A percentile compares a stretch with the other conserved stretches of the same genome.
These are phyloP conservation scores for Idaea biselata DNA, from an alignment of 2,888 invertebrate species.

Conservation along the genomic window DNA sequence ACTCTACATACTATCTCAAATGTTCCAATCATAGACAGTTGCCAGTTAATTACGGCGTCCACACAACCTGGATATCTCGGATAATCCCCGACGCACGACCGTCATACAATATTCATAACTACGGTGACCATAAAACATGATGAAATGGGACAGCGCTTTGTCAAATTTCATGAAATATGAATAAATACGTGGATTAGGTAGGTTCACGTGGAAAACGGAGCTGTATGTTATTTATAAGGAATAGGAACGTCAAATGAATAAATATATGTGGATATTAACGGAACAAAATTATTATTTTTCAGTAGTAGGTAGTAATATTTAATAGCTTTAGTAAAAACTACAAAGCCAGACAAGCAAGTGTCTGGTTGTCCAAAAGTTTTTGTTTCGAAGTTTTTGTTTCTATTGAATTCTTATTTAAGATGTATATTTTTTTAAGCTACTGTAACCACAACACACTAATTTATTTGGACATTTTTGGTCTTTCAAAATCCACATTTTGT, in stretches of 20 bases:
- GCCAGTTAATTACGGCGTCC: slow-evolving; percentile 7
- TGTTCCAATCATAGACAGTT: neutral
- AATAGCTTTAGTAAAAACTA: no score
- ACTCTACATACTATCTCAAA: no score
- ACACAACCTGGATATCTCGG: slow-evolving; percentile 4
- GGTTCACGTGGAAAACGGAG: neutral
- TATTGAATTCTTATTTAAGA: no score
- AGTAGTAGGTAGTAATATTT: no score
- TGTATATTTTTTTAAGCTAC: no score
- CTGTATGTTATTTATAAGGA: slow-evolving; percentile 10
- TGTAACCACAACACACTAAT: no score
- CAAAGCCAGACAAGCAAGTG: no score
- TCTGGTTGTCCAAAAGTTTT: no score
- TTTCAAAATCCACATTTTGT: no score
- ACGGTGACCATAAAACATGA: slow-evolving; percentile 18
- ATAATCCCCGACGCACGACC: neutral
- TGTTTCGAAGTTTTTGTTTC: no score
- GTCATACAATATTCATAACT: slow-evolving; percentile 8
- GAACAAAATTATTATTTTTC: no score
- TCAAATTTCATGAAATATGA: slow-evolving; percentile 19
- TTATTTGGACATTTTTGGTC: no score
- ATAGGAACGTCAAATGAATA: neutral
- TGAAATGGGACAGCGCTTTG: slow-evolving; percentile 14
- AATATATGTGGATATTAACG: neutral
- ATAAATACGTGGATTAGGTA: slow-evolving; percentile 1